phyloP scores from a whole-genome alignment of 53 echinoderm and acorn worm species.

The Actinopyga echinites region DNA sequence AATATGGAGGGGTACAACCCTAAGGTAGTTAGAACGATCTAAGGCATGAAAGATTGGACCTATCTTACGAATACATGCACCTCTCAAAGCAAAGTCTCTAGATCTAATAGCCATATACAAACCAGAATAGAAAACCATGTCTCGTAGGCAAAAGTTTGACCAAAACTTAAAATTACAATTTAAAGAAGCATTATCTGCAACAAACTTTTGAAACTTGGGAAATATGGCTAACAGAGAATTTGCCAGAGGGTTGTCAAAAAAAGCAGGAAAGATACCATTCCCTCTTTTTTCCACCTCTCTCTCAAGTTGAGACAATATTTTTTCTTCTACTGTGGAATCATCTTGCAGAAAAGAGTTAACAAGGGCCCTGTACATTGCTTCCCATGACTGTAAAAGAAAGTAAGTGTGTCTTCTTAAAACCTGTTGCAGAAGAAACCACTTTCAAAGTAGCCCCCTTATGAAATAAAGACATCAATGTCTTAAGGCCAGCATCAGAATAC shows the following conservation, averaged over 20 bases:
- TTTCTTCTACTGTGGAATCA: neutral
- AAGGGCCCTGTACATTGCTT: neutral
- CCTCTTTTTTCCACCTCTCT: neutral
- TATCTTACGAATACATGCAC: slow-evolving; percentile 15
- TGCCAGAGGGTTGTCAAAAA: neutral
- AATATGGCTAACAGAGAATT: neutral
- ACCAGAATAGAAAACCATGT: slow-evolving; percentile 1
- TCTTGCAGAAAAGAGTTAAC: neutral
- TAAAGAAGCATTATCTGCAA: neutral
- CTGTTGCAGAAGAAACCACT: neutral
- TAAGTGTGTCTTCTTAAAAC: slow-evolving; percentile 19
- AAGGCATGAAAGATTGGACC: slow-evolving; percentile 31
- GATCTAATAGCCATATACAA: slow-evolving; percentile 16
- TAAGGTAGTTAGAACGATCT: slow-evolving; percentile 24
- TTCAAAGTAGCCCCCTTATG: too few relatives aligned
- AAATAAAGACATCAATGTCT: too few relatives aligned
- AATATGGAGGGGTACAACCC: slow-evolving; percentile 11
- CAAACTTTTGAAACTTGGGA: neutral
- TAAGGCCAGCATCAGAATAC: too few relatives aligned
- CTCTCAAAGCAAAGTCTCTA: slow-evolving; percentile 16
- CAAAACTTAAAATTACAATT: slow-evolving; percentile 12
- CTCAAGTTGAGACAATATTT: neutral
- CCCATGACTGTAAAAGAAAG: slow-evolving; percentile 31
- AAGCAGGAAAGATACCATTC: neutral
- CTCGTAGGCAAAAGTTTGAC: slow-evolving; percentile 14